Conservation (phyloP, 1,140 invertebrate species). For the Scaptodrosophila lebanonensis region DNA sequence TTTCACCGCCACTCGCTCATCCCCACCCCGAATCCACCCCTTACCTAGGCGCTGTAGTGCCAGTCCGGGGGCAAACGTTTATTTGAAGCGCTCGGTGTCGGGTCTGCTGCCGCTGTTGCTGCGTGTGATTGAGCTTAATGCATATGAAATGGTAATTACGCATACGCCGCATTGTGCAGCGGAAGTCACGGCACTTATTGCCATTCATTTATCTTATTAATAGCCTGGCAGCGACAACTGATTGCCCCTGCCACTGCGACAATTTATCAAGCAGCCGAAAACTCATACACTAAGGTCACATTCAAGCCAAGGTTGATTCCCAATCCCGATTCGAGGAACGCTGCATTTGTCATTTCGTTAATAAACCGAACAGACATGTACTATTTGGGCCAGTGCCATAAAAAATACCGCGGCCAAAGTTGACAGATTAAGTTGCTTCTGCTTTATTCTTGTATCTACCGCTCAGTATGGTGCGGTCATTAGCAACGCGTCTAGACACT, state of each 20-base stretch:
- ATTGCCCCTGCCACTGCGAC: conserved; percentile 34
- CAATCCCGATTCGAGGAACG: conserved; percentile 21
- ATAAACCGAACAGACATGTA: no score
- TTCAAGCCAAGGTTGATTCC: conserved; percentile 25
- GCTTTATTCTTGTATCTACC: no score
- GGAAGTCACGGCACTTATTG: conserved; percentile 33
- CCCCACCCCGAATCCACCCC: no score
- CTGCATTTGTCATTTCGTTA: conserved; percentile 69
- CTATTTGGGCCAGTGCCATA: conserved; percentile 43
- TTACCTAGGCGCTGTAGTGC: no score
- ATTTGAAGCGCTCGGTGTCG: conserved; percentile 15
- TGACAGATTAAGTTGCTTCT: no score
- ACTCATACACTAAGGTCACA: not conserved
- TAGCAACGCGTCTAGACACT: conserved; percentile 50
- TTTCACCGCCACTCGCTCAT: not conserved
- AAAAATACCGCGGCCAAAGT: no score
- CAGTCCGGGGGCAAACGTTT: no score
- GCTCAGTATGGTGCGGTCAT: no score
- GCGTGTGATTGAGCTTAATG: conserved; percentile 58
- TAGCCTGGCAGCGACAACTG: conserved; percentile 35
- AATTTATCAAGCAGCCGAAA: conserved; percentile 56
- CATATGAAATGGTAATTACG: conserved; percentile 74
- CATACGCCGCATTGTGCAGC: conserved; percentile 65
- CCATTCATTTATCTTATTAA: no score
- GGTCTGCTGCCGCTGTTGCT: conserved; percentile 13